Evolutionary conservation across 2,797 vertebrate genomes (phyloP), one percentile per base, ranked within the genome.

Genomic region (Schizopygopsis malacanthus): DNA sequence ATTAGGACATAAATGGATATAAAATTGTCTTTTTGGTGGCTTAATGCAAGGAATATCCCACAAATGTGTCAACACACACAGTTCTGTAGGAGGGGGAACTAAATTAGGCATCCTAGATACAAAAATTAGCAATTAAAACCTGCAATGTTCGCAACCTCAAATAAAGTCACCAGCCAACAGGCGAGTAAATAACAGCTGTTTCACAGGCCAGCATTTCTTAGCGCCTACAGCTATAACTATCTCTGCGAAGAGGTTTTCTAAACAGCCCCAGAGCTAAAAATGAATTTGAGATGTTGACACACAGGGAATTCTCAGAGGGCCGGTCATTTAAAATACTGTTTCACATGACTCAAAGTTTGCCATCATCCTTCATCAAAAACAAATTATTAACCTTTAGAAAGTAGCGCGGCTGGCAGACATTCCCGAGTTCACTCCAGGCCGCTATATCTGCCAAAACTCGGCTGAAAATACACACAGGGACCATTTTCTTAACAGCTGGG

Each of bases 401-500:
- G 25, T 71, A 85, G 73, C 52, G 43, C 59, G 22, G 75, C 65
- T 70, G 79, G 61, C 80, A 73, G 80, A 83, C 79, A 85, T 78
- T 86, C 79, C 75, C 84, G 70, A 84, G 65, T 72, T 90, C 33
- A 73, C 33, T 88, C 87, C 87, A 81, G 85, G 81, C 61, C 20
- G 52, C 52, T 54, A 76, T 84, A 82, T 90, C 89, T 84, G 89
- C 86, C 86, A 87, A 82, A 82, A 85, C 69, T 39, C 16, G 2
- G 25, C 59, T 41, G 72, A 85, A 84, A 79, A 82, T 83, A 80
- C 81, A 90, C 87, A 89, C 86, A 87, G 79, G 79, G 86, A 84
- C 88, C 80, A 83, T 90, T 89, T 90, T 88, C 87, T 88, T 86
- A 86, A 87, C 88, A 90, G 87, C 90, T 90, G 87, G 87, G 88